A percentile compares a stretch with the other conserved stretches of the same genome.
These are phyloP conservation scores for Apis laboriosa DNA, from an alignment of 1,140 invertebrate species.

Conservation along the genomic window DNA sequence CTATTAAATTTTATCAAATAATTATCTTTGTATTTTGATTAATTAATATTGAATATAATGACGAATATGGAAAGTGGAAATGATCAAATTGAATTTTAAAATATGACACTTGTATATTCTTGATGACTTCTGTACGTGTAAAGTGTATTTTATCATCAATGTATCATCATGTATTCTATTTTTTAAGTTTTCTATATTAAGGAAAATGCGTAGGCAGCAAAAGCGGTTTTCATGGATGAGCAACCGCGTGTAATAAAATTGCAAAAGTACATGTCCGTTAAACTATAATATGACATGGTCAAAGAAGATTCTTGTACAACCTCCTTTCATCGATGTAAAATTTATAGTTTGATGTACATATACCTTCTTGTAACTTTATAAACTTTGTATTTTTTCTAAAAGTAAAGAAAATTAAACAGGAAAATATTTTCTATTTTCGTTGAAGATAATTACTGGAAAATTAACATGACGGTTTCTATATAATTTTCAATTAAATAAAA, in stretches of 20 bases:
- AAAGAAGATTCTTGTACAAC: neutral
- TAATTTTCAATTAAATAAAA: too few species aligned
- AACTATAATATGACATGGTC: neutral
- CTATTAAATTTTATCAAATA: too few species aligned
- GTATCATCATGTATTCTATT: neutral
- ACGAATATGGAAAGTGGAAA: too few species aligned
- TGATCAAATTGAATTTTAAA: too few species aligned
- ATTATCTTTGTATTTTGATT: too few species aligned
- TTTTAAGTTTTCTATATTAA: constrained; percentile 22
- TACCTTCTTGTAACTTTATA: neutral
- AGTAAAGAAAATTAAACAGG: too few species aligned
- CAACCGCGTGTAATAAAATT: constrained; percentile 10
- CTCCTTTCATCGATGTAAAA: neutral
- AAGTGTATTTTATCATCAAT: neutral
- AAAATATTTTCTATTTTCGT: too few species aligned
- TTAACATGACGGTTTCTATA: too few species aligned
- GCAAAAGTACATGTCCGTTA: constrained; percentile 10
- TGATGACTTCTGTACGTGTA: neutral
- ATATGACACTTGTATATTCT: too few species aligned
- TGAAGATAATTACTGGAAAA: too few species aligned
- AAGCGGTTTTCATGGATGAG: constrained; percentile 25
- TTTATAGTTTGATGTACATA: neutral
- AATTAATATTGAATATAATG: too few species aligned
- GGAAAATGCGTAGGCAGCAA: constrained; percentile 19
- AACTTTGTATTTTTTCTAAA: too few species aligned